These are phyloP conservation scores for Vimba vimba DNA, from an alignment of 2,113 vertebrate genomes.

Conservation along the genomic window DNA sequence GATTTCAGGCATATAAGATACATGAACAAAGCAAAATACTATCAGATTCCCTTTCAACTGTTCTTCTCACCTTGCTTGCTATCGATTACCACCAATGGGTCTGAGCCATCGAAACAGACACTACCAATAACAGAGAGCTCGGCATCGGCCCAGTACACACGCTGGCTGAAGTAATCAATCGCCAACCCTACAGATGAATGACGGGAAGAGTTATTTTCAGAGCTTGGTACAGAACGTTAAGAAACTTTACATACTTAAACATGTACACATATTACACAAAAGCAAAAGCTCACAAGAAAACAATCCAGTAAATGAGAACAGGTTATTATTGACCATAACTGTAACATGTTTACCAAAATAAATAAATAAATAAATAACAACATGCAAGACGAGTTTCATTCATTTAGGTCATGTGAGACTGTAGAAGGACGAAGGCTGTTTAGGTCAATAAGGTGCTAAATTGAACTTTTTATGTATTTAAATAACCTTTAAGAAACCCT, in stretches of 20 bases:
- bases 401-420: background rate
- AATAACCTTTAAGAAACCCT: constrained; percentile 17
- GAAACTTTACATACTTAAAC: background rate
- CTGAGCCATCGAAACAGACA: constrained; percentile 89
- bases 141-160: constrained; percentile 96
- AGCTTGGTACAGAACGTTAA: background rate
- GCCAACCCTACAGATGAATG: constrained; percentile 83
- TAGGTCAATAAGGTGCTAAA: too few species aligned
- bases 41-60: constrained; percentile 20
- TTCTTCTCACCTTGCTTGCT: constrained; percentile 85
- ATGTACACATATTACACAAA: background rate
- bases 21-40: background rate
- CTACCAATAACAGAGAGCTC: constrained; percentile 94
- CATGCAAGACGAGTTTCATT: background rate
- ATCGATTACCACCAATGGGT: constrained; percentile 84
- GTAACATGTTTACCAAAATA: background rate
- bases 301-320: background rate
- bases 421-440: background rate
- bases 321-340: background rate
- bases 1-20: background rate
- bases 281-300: background rate
- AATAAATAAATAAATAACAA: background rate
- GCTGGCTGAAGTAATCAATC: constrained; percentile 93
- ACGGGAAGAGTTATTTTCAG: constrained; percentile 63
- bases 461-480: background rate